Evolutionary conservation across 2,113 vertebrate genomes (phyloP), one percentile per base, ranked within the genome.

Genomic region (Callospermophilus lateralis): DNA sequence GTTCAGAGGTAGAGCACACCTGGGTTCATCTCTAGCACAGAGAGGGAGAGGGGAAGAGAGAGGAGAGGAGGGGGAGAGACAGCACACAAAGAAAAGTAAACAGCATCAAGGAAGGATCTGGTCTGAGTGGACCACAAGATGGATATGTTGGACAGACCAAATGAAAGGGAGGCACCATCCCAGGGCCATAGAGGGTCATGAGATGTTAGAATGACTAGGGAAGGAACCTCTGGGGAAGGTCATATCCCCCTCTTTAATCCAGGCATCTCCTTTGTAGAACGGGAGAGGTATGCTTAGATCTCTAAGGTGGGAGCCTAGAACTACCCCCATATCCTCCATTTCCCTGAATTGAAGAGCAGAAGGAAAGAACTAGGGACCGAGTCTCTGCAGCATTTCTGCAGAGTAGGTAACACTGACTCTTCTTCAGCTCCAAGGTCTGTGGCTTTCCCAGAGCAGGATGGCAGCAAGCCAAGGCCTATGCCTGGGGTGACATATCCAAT

Each of bases 121-220:
- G 89, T 80, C 86, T 91, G 76, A 67, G 61, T 68, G 95, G 65
- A 53, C 73, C 61, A 70, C 65, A 76, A 42, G 39, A 77, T 93
- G 28, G 45, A 2, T 37, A 26, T 79, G 34, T 77, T 37, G 37
- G 68, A 67, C 1, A 65, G 76, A 30, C 8, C 51, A 37, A 42
- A 42, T 34, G 77, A 65, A 92, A 92, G 61, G 12, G 51, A 74
- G 42, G 15, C 20, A 19, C 61, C 12, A 39, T 58, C 30, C 76
- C 51, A 70, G 39, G 70, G 67, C 28, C 26, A 30, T 4, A 39
- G 81, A 90, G 30, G 73, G 45, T 15, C 73, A 13, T 0, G 2
- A 34, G 67, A 12, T 61, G 4, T 67, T 68, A 73, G 17, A 45
- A 42, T 10, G 12, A 17, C 45, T 45, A 45, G 28, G 74, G 45